These are phyloP conservation scores for Yponomeuta malinellus DNA, from an alignment of 2,888 invertebrate genomes.

Conservation along the genomic window DNA sequence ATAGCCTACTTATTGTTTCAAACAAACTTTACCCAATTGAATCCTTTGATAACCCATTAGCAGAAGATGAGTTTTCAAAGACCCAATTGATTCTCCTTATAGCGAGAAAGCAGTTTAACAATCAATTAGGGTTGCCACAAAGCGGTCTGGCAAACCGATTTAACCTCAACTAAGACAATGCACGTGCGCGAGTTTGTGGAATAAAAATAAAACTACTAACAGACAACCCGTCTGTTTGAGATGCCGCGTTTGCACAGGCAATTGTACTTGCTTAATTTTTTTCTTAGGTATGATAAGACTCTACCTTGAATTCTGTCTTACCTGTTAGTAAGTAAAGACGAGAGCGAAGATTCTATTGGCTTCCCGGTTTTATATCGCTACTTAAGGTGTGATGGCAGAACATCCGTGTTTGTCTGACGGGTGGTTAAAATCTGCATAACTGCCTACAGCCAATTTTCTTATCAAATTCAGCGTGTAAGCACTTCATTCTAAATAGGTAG, in stretches of 20 bases:
- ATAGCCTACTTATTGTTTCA: neutral
- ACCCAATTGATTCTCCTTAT: neutral
- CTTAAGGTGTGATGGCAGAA: too few species aligned
- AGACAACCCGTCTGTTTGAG: conserved; percentile 44
- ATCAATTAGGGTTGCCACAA: conserved; percentile 60
- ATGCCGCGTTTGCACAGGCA: conserved; percentile 29
- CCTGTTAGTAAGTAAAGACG: too few species aligned
- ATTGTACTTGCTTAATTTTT: neutral
- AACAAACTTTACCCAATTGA: neutral
- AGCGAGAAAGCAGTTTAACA: conserved; percentile 43
- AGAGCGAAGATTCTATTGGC: too few species aligned
- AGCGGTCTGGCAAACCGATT: conserved; percentile 38
- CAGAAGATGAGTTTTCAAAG: neutral
- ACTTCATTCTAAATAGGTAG: too few species aligned
- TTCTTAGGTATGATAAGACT: neutral
- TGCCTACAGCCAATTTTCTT: too few species aligned
- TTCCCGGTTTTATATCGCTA: too few species aligned
- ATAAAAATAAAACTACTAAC: conserved; percentile 62
- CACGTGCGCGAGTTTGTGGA: conserved; percentile 43
- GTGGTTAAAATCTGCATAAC: too few species aligned
- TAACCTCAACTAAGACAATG: conserved; percentile 42
- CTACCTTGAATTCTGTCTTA: too few species aligned
- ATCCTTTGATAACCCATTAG: neutral
- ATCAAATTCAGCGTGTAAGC: too few species aligned
- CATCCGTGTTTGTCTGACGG: too few species aligned